A percentile compares a stretch with the other conserved stretches of the same genome.
Conservation (phyloP, 2,888 invertebrate species). For the Spilosoma lubricipeda region DNA sequence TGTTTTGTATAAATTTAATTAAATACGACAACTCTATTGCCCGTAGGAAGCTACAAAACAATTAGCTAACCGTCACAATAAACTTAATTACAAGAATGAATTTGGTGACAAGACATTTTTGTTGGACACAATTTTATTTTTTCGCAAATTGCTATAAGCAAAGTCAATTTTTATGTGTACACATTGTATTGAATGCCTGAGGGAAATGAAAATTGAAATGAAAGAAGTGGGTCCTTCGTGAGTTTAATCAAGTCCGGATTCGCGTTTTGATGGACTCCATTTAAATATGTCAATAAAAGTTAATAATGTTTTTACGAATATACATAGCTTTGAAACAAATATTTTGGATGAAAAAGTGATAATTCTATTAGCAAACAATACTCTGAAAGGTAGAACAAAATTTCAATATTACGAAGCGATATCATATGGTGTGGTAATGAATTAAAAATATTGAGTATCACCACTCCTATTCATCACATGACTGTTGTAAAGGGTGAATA, state of each 20-base stretch:
- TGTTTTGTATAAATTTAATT: not conserved
- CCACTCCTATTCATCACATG: too few species aligned
- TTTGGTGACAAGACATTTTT: not conserved
- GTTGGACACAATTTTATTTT: not conserved
- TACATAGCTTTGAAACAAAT: not conserved
- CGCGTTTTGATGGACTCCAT: not conserved
- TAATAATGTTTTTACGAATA: constrained; percentile 1
- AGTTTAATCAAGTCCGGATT: constrained; percentile 12
- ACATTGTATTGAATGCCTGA: constrained; percentile 9
- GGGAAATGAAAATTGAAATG: constrained; percentile 16
- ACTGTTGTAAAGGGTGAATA: too few species aligned
- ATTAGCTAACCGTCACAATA: not conserved
- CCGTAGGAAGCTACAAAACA: not conserved
- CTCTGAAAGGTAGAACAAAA: not conserved
- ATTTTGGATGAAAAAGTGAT: not conserved
- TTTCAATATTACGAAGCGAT: not conserved
- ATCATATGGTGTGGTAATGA: too few species aligned
- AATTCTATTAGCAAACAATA: not conserved
- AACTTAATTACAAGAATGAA: not conserved
- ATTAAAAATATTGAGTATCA: too few species aligned
- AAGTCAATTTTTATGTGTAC: constrained; percentile 4
- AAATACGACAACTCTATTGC: not conserved
- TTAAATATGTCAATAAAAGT: constrained; percentile 12
- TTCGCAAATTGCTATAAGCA: constrained; percentile 10
- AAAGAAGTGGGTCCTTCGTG: constrained; percentile 2